Evolutionary conservation across 2,113 vertebrate genomes (phyloP), one percentile per base, ranked within the genome.

Genomic region (Meriones unguiculatus): DNA sequence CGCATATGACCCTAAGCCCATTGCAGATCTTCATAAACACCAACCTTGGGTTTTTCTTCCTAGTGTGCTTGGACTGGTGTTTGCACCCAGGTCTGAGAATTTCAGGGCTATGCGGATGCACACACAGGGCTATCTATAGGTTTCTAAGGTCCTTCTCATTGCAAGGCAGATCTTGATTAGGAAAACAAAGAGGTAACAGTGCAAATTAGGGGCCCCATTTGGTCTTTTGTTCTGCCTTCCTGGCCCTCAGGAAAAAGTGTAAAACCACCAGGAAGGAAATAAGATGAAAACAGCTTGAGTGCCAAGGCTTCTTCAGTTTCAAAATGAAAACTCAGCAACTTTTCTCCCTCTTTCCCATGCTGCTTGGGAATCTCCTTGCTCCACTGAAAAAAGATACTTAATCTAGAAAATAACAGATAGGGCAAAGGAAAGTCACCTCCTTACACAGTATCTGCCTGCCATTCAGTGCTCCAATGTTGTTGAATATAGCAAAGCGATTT

Each of bases 351-450:
- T 67, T 90, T 64, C 9, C 70, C 54, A 76, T 85, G 77, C 85
- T 87, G 35, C 52, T 85, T 62, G 80, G 50, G 32, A 91, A 54
- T 86, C n/a, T 70, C n/a, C 15, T 57, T 89, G 80, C 59, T 93
- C 24, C 86, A 57, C 0, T 87, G 69, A 97, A 97, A 91, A 96
- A 91, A 30, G 57, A 3, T 76, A 76, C 67, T 93, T 95, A 91
- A 67, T 93, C 89, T 82, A 96, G 95, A 75, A 90, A 90, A 85
- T 94, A 41, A 38, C 89, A 54, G 8, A 38, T 92, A 62, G 95
- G 70, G 87, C 80, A 95, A 94, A 96, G 62, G 75, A 94, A 96
- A 94, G 46, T 52, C 70, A 85, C 62, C n/a, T 91, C 59, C 81
- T 46, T 91, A 80, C n/a, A 91, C 13, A 95, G 85, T 30, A 30